A percentile compares a stretch with the other conserved stretches of the same genome.
These are phyloP conservation scores for Drosophila austrosaltans DNA, from an alignment of 2,888 invertebrate species.

Conservation along the genomic window DNA sequence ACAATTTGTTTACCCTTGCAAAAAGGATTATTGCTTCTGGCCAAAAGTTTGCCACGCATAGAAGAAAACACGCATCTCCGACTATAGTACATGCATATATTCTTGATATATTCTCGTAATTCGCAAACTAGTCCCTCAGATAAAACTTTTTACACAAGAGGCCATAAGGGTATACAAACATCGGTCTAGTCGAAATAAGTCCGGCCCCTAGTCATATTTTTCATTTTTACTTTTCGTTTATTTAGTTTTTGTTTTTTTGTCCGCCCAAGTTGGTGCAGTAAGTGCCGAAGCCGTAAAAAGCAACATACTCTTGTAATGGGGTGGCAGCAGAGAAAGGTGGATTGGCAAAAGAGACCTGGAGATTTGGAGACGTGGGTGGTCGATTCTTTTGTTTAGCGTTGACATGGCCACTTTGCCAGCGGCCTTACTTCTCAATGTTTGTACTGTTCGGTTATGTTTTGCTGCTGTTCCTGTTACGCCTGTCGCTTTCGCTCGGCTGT, in stretches of 20 bases:
- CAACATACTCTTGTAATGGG: constrained; percentile 21
- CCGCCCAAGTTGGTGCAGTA: not conserved
- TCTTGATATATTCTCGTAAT: no score
- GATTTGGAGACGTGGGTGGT: constrained; percentile 35
- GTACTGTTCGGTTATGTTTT: constrained; percentile 59
- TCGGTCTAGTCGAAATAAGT: no score
- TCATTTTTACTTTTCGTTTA: not conserved
- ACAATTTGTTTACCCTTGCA: not conserved
- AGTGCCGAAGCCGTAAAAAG: constrained; percentile 16
- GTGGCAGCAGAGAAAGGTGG: constrained; percentile 25
- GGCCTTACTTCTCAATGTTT: constrained; percentile 70
- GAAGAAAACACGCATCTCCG: no score
- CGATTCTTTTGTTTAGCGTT: constrained; percentile 79
- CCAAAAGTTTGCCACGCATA: no score
- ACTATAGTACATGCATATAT: no score
- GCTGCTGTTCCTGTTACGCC: constrained; percentile 52
- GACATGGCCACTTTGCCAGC: constrained; percentile 81
- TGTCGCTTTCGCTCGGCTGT: constrained; percentile 33
- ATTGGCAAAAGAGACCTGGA: constrained; percentile 19
- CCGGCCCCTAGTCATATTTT: not conserved
- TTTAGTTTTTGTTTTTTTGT: constrained; percentile 1
- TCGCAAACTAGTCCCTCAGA: no score
- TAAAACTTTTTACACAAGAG: no score
- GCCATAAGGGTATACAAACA: no score
- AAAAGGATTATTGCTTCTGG: no score